Conservation (phyloP, 1,140 invertebrate species). For the Brachionus koreanus region DNA sequence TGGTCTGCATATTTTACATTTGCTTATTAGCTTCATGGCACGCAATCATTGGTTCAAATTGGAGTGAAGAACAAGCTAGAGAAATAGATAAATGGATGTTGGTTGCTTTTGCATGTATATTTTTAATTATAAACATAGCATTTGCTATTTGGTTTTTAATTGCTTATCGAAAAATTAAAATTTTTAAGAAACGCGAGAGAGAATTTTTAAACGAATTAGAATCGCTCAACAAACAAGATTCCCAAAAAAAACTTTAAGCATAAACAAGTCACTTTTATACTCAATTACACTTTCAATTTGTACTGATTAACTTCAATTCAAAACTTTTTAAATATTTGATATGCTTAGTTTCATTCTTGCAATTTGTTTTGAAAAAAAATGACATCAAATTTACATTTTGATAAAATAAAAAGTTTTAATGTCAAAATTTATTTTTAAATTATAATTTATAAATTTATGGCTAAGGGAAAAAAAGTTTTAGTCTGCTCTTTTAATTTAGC, state of each 20-base stretch:
- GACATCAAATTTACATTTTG: not conserved
- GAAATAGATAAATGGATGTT: constrained; percentile 17
- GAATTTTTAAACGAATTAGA: not conserved
- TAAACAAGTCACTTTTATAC: not conserved
- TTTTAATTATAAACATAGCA: not conserved
- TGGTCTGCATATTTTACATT: constrained; percentile 28
- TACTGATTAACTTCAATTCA: too few relatives aligned
- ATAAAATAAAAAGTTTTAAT: not conserved
- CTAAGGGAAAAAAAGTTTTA: not conserved
- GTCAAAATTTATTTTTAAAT: not conserved
- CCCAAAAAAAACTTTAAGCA: not conserved
- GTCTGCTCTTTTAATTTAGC: not conserved
- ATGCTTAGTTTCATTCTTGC: too few relatives aligned
- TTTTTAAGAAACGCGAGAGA: not conserved
- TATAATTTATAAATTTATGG: not conserved
- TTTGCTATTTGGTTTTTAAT: constrained; percentile 6
- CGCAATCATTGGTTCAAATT: constrained; percentile 15
- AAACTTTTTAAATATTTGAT: too few relatives aligned
- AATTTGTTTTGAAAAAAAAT: too few relatives aligned
- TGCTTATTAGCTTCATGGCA: constrained; percentile 2
- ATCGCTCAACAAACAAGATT: not conserved
- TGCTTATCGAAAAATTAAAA: not conserved
- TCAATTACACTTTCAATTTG: too few relatives aligned
- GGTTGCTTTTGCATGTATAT: not conserved
- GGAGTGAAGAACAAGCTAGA: not conserved